These are phyloP conservation scores for Paralichthys olivaceus DNA, from an alignment of 2,113 vertebrate species.

Conservation along the genomic window DNA sequence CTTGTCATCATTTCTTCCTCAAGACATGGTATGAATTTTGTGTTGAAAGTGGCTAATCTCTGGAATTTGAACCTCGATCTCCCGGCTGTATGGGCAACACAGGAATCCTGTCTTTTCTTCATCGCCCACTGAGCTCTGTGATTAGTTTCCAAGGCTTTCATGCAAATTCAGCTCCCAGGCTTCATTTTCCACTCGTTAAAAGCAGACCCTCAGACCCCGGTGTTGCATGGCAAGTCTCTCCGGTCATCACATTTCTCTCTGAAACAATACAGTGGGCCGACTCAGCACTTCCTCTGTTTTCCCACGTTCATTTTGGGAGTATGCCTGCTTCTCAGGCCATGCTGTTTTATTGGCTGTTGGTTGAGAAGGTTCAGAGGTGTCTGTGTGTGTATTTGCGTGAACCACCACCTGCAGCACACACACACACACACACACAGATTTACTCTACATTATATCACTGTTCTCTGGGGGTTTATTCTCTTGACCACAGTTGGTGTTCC, in stretches of 20 bases:
- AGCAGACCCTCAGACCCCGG: constrained; percentile 31
- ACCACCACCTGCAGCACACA: neutral
- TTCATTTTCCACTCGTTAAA: constrained; percentile 80
- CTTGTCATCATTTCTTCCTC: constrained; percentile 6
- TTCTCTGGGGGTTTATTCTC: neutral
- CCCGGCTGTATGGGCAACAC: constrained; percentile 17
- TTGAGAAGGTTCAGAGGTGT: constrained; percentile 43
- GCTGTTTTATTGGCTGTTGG: constrained; percentile 64
- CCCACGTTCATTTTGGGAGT: constrained; percentile 44
- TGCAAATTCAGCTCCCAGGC: constrained; percentile 72
- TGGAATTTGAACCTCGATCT: constrained; percentile 28
- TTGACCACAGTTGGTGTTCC: constrained; percentile 7
- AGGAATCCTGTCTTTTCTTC: constrained; percentile 58
- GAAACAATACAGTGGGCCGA: constrained; percentile 74
- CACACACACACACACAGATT: constrained; percentile 6
- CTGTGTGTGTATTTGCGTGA: neutral
- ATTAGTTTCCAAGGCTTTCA: constrained; percentile 75
- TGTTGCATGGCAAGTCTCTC: constrained; percentile 52
- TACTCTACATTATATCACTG: constrained; percentile 43
- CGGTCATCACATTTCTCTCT: constrained; percentile 76
- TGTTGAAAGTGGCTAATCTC: constrained; percentile 34
- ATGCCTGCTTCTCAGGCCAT: constrained; percentile 24
- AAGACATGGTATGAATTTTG: constrained; percentile 12
- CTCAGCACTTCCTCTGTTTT: constrained; percentile 68
- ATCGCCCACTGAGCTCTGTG: constrained; percentile 47